Evolutionary conservation across 1,140 invertebrate genomes (phyloP).

Genomic region (Drosophila saltans): DNA sequence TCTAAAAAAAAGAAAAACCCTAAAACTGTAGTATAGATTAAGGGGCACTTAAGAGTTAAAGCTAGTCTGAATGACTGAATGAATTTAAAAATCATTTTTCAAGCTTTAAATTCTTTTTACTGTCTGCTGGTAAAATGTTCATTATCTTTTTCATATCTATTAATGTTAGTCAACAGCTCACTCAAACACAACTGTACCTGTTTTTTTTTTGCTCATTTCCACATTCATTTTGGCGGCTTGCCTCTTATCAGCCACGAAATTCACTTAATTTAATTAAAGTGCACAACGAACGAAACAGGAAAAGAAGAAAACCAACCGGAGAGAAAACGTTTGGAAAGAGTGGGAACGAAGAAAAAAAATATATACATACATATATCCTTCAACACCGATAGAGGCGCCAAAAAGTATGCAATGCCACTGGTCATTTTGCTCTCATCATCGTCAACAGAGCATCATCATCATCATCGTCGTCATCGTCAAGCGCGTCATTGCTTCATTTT

Average conservation of each 20-base stretch:
- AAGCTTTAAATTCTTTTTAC: too few relatives aligned
- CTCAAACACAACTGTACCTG: constrained; percentile 26
- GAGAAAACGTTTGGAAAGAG: constrained; percentile 22
- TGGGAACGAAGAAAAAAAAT: constrained; percentile 14
- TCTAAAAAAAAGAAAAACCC: neutral
- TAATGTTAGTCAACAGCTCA: neutral
- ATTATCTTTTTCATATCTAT: constrained; percentile 7
- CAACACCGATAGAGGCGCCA: constrained; percentile 5
- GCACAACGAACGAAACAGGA: constrained; percentile 37
- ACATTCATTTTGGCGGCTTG: neutral
- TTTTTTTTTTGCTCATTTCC: constrained; percentile 24
- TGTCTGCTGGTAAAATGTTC: constrained; percentile 5
- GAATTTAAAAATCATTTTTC: too few relatives aligned
- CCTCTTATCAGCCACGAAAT: constrained; percentile 65
- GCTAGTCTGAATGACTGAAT: neutral
- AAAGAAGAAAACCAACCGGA: constrained; percentile 13
- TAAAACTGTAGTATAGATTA: constrained; percentile 6
- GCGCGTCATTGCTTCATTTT: constrained; percentile 74
- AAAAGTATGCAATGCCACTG: constrained; percentile 45
- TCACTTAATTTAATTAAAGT: constrained; percentile 76
- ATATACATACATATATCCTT: neutral
- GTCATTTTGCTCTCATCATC: constrained; percentile 54
- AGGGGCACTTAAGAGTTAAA: constrained; percentile 8
- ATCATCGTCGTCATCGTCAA: constrained; percentile 37
- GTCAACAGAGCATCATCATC: constrained; percentile 33